Conservation (phyloP, 2,888 invertebrate genomes). For the Hoplodrina ambigua region DNA sequence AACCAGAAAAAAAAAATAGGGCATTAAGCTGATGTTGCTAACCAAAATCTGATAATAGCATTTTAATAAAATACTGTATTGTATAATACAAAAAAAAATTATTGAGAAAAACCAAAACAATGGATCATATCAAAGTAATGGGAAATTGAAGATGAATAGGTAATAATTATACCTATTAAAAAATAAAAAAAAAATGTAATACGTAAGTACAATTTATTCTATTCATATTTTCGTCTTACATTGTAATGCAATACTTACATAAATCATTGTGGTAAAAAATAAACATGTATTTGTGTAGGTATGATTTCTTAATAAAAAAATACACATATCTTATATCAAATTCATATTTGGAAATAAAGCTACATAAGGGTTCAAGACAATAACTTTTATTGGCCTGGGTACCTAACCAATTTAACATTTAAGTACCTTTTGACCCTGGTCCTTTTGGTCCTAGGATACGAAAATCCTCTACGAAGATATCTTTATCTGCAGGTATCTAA, state of each 20-base stretch:
- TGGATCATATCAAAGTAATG: neutral
- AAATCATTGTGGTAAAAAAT: no score
- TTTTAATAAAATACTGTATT: neutral
- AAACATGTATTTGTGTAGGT: no score
- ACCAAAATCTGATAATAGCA: neutral
- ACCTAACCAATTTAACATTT: neutral
- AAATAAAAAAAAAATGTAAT: no score
- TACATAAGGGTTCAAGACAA: no score
- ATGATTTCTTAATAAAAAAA: no score
- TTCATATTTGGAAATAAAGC: no score
- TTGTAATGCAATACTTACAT: no score
- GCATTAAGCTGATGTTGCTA: neutral
- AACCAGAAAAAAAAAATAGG: no score
- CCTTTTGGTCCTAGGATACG: neutral
- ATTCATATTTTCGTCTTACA: no score
- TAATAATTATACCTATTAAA: neutral
- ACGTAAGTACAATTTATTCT: no score
- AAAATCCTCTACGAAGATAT: neutral
- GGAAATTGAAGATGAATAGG: constrained; percentile 1
- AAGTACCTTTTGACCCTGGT: neutral
- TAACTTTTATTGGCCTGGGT: no score
- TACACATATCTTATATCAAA: no score
- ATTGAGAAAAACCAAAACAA: constrained; percentile 2
- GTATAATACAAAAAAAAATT: neutral
- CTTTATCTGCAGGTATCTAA: neutral